A percentile compares a stretch with the other conserved stretches of the same genome.
Evolutionary conservation across 2,888 invertebrate genomes (phyloP).

Genomic region (Campaea margaritaria): DNA sequence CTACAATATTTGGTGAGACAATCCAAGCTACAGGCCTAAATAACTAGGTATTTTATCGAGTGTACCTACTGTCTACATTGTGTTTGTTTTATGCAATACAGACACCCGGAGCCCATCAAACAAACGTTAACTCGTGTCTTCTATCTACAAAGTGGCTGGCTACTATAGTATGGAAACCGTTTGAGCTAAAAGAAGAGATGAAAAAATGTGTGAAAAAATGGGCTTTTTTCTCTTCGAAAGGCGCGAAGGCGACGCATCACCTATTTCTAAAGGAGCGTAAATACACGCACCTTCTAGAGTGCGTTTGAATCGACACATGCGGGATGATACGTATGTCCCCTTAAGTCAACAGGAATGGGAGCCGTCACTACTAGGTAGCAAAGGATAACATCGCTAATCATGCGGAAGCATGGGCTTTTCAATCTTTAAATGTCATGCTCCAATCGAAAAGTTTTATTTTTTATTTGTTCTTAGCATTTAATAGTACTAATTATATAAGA

Average conservation of each 20-base stretch:
- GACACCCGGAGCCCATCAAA: neutral
- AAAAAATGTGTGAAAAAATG: slow-evolving; percentile 66
- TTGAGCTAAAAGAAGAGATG: slow-evolving; percentile 46
- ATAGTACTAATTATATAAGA: too few relatives aligned
- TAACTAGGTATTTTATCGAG: neutral
- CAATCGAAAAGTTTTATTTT: too few relatives aligned
- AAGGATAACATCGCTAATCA: slow-evolving; percentile 43
- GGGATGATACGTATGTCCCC: slow-evolving; percentile 44
- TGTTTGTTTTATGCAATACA: neutral
- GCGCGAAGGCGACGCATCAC: slow-evolving; percentile 76
- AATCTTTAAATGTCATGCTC: neutral
- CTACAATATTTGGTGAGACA: too few relatives aligned
- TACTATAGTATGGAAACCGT: slow-evolving; percentile 29
- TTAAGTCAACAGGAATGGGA: slow-evolving; percentile 55
- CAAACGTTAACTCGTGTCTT: slow-evolving; percentile 7
- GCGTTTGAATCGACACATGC: slow-evolving; percentile 76
- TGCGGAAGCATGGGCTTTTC: slow-evolving; percentile 9
- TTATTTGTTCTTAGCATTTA: too few relatives aligned
- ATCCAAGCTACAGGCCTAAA: too few relatives aligned
- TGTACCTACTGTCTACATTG: neutral
- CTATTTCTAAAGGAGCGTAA: slow-evolving; percentile 78
- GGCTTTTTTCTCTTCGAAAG: slow-evolving; percentile 64
- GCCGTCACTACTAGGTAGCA: slow-evolving; percentile 35
- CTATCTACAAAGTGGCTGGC: neutral
- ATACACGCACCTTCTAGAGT: slow-evolving; percentile 76